Evolutionary conservation across 2,113 vertebrate genomes (phyloP).

Genomic region (Pan paniscus): DNA sequence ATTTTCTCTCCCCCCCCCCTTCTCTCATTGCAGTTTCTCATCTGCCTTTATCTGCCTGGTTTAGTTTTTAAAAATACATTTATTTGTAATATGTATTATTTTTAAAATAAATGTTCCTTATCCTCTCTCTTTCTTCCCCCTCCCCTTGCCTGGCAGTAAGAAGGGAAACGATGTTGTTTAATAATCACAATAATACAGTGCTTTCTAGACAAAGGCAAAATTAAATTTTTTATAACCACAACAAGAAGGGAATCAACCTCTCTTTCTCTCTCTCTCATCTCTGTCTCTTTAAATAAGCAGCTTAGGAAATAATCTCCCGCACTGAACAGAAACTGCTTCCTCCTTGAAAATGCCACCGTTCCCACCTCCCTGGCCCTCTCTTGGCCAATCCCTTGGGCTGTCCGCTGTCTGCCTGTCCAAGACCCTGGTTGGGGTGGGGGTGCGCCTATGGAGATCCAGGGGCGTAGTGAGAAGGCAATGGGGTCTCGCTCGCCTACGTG

Average conservation of each 20-base stretch:
- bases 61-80: background rate
- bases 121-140: background rate
- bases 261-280: background rate
- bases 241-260: background rate
- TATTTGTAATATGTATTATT: background rate
- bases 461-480: background rate
- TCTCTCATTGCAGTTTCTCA: background rate
- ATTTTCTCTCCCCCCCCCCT: background rate
- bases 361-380: background rate
- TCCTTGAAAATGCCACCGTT: slow-evolving; percentile 22
- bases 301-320: slow-evolving; percentile 59
- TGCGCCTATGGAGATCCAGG: background rate
- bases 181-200: background rate
- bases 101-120: slow-evolving; percentile 3
- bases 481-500: background rate
- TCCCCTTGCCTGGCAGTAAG: background rate
- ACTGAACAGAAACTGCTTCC: slow-evolving; percentile 60
- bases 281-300: slow-evolving; percentile 71
- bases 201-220: slow-evolving; percentile 49
- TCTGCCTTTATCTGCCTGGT: background rate
- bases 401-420: background rate
- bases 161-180: background rate
- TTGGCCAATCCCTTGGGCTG: background rate
- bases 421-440: background rate
- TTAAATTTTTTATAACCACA: slow-evolving; percentile 58